Percentiles rank a stretch among this genome's conserved stretches.
Conservation (phyloP, 2,888 invertebrate genomes). For the Hermaeophaga mercurialis region DNA sequence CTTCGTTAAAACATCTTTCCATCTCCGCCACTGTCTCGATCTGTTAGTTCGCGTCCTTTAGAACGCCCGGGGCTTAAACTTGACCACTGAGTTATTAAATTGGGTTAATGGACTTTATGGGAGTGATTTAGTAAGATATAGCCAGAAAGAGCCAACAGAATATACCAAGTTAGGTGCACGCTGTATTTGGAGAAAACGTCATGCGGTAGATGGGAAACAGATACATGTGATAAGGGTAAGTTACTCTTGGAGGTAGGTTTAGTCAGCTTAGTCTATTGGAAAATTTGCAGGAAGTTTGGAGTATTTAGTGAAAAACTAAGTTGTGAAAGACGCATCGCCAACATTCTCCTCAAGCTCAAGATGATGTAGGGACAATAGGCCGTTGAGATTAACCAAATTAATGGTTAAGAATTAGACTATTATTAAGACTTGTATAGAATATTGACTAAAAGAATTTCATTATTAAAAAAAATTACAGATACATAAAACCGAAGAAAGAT, state of each 20-base stretch:
- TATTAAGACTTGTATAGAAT: too few species aligned
- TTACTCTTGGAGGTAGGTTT: constrained; percentile 4
- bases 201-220: constrained; percentile 22
- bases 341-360: too few species aligned
- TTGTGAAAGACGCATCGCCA: too few species aligned
- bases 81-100: constrained; percentile 27
- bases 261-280: not conserved
- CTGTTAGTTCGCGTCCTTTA: constrained; percentile 17
- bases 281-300: too few species aligned
- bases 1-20: too few species aligned
- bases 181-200: constrained; percentile 16
- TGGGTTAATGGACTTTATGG: constrained; percentile 22
- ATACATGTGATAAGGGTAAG: constrained; percentile 17
- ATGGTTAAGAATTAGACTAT: too few species aligned
- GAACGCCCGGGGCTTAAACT: constrained; percentile 21
- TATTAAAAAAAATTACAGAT: too few species aligned
- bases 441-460: too few species aligned
- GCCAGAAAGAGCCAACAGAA: constrained; percentile 10
- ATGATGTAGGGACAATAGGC: too few species aligned
- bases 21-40: not conserved
- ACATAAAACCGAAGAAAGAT: too few species aligned
- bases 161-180: not conserved
- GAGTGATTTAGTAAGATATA: constrained; percentile 25
- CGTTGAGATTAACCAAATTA: too few species aligned
- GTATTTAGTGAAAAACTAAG: too few species aligned